A percentile compares a stretch with the other conserved stretches of the same genome.
Evolutionary conservation across 2,113 vertebrate genomes (phyloP).

Genomic region (Paraplagusia blochii): DNA sequence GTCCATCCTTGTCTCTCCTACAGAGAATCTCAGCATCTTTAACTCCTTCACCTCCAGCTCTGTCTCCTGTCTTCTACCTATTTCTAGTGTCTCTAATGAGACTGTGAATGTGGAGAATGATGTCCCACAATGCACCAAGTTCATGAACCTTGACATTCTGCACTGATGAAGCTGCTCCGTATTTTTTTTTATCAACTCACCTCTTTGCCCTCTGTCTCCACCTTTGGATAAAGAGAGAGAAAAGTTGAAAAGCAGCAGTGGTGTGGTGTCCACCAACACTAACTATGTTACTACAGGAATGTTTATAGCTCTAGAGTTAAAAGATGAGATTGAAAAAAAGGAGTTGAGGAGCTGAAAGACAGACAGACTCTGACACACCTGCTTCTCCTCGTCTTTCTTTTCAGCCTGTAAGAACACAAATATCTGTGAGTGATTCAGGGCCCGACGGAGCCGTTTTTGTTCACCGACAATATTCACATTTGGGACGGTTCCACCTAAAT

Average conservation of each 20-base stretch:
- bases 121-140: too few species aligned
- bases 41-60: too few species aligned
- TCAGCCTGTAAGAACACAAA: constrained; percentile 64
- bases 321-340: background rate
- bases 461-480: constrained; percentile 1
- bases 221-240: constrained; percentile 37
- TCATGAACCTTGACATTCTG: background rate
- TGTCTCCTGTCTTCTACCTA: too few species aligned
- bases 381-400: constrained; percentile 70
- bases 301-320: background rate
- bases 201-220: constrained; percentile 58
- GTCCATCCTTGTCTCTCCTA: too few species aligned
- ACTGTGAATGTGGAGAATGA: too few species aligned
- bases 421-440: constrained; percentile 15
- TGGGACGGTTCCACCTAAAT: background rate
- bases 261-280: too few species aligned
- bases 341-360: background rate
- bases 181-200: constrained; percentile 41
- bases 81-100: too few species aligned
- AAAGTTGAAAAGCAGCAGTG: background rate
- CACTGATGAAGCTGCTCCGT: background rate
- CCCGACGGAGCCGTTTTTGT: background rate
- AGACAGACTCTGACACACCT: constrained; percentile 45
- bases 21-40: too few species aligned
- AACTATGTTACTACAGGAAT: background rate